Conservation (phyloP, 1,140 invertebrate species). For the Brachionus rotundiformis region DNA sequence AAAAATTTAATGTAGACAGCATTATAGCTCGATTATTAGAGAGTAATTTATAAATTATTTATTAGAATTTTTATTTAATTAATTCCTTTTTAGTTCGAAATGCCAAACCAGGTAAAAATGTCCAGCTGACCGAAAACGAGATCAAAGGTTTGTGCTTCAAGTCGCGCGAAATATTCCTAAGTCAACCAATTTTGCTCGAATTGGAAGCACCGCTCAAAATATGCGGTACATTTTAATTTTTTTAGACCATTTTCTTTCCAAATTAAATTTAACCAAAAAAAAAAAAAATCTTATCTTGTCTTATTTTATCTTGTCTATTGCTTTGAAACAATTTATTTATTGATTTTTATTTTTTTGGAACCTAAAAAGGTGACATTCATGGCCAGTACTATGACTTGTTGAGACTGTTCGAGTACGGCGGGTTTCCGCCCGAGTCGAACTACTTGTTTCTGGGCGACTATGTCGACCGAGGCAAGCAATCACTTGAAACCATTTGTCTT, state of each 20-base stretch:
- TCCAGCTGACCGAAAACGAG: conserved; percentile 89
- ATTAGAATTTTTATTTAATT: background rate
- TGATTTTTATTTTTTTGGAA: background rate
- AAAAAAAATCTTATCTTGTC: too few species aligned
- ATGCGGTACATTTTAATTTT: conserved; percentile 66
- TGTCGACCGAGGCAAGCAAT: conserved; percentile 69
- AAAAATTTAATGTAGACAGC: conserved; percentile 89
- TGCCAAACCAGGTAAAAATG: conserved; percentile 85
- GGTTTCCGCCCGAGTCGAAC: conserved; percentile 99
- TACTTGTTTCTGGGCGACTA: conserved; percentile 91
- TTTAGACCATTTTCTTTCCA: background rate
- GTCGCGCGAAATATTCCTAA: conserved; percentile 72
- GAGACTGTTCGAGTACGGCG: conserved; percentile 97
- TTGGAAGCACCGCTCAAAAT: conserved; percentile 72
- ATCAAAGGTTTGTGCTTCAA: conserved; percentile 88
- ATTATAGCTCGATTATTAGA: conserved; percentile 90
- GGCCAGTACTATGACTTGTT: conserved; percentile 93
- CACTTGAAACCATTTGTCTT: conserved; percentile 70
- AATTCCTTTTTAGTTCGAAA: conserved; percentile 73
- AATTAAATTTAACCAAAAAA: background rate
- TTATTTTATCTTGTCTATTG: too few species aligned
- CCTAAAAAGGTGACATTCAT: conserved; percentile 78
- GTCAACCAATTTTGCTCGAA: conserved; percentile 71
- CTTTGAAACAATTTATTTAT: too few species aligned
- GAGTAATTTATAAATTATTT: background rate